Conservation (phyloP, 2,113 vertebrate genomes). For the Madoqua kirkii region DNA sequence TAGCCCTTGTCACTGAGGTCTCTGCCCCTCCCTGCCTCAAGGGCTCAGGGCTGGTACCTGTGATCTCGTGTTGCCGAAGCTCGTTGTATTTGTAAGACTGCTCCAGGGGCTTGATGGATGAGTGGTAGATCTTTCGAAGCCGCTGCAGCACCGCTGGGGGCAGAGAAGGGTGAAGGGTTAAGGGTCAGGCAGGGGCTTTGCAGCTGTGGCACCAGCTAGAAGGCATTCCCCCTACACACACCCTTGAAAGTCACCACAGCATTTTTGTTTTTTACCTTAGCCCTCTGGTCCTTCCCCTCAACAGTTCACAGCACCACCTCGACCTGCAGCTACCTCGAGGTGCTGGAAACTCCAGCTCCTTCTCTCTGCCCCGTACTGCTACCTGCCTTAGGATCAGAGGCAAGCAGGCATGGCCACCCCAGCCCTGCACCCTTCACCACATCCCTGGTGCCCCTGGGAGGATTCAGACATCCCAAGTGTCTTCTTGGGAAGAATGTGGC, state of each 20-base stretch:
- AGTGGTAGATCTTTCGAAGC: slow-evolving; percentile 95
- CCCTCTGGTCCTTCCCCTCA: background rate
- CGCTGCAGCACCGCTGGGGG: slow-evolving; percentile 87
- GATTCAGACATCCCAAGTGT: background rate
- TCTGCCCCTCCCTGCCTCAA: background rate
- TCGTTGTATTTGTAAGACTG: slow-evolving; percentile 98
- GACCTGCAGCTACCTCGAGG: background rate
- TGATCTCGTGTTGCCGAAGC: slow-evolving; percentile 97
- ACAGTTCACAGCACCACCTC: background rate
- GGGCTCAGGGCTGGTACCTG: slow-evolving; percentile 82
- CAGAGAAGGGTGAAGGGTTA: background rate
- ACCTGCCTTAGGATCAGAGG: background rate
- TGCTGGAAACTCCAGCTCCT: background rate
- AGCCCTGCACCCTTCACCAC: background rate
- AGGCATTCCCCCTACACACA: background rate
- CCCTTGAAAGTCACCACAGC: background rate
- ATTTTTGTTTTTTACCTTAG: background rate
- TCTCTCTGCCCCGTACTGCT: background rate
- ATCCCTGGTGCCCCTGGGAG: background rate
- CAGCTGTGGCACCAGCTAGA: background rate
- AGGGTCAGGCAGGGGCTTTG: background rate
- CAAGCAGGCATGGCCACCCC: background rate
- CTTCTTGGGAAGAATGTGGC: background rate
- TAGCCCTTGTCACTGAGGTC: fast-evolving
- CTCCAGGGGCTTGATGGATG: slow-evolving; percentile 96